Evolutionary conservation across 2,888 invertebrate species (phyloP), one percentile per base, ranked within the genome.

Genomic region (Brachyptera putata): DNA sequence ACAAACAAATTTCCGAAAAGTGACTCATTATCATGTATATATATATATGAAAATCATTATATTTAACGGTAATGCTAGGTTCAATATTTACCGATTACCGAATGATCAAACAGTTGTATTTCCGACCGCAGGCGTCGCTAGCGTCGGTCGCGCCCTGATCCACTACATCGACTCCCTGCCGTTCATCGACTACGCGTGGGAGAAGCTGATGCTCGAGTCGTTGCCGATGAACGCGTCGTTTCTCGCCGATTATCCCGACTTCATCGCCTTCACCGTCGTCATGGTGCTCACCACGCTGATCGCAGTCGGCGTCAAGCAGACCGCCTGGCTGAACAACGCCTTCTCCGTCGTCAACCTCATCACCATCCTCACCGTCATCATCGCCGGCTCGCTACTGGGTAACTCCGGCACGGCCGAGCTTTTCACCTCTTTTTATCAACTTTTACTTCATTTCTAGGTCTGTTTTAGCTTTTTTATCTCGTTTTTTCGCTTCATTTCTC

Each of bases 341-440:
- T 96, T 97, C 73, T 96, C 96, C 0, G 80, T 81, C 0, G 79
- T 96, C 14, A 97, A 98, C 77, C 73, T 97, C 66, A 66, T 84
- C 1, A 93, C 95, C 0, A 89, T 97, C 34, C 67, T 82, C 5
- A 85, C 91, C 57, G 91, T 95, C 1, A 77, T 96, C 21, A 78
- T 94, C 18, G 85, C 90, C 49, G 97, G 96, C 1, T 80, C 86
- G 1, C 84, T 91, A 57, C 91, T 91, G n/a, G n/a, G n/a, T n/a
- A n/a, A n/a, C n/a, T n/a, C n/a, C n/a, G n/a, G n/a, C n/a, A n/a
- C n/a, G n/a, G n/a, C n/a, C n/a, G n/a, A n/a, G n/a, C n/a, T n/a
- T n/a, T n/a, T n/a, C n/a, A n/a, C n/a, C n/a, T n/a, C n/a, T n/a
- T n/a, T n/a, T n/a, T n/a, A n/a, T n/a, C n/a, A n/a, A n/a, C n/a